phyloP scores from a whole-genome alignment of 2,888 invertebrate species.

The Scaptomyza tumidula region DNA sequence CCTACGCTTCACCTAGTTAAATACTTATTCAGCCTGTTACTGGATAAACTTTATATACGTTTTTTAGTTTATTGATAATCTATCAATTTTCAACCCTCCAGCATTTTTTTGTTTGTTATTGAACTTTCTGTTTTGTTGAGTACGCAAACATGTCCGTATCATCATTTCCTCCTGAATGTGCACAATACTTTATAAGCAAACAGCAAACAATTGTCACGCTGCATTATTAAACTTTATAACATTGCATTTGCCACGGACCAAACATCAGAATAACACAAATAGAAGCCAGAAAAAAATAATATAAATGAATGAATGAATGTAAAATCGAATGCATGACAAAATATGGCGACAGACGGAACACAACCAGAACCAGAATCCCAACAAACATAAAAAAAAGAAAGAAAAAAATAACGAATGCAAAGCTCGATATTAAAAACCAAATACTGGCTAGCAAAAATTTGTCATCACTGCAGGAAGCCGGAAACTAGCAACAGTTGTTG shows the following conservation, averaged over 20 bases:
- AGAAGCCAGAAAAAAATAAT: slow-evolving; percentile 15
- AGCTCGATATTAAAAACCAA: slow-evolving; percentile 30
- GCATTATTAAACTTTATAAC: slow-evolving; percentile 57
- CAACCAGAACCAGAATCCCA: slow-evolving; percentile 15
- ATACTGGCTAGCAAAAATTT: slow-evolving; percentile 62
- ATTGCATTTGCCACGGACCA: slow-evolving; percentile 19
- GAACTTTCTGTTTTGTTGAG: neutral
- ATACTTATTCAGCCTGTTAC: too few relatives aligned
- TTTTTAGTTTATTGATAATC: neutral
- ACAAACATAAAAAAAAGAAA: neutral
- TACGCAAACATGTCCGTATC: neutral
- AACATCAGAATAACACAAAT: slow-evolving; percentile 6
- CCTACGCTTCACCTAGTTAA: too few relatives aligned
- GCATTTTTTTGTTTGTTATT: slow-evolving; percentile 11
- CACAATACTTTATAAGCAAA: slow-evolving; percentile 31
- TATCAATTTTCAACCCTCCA: slow-evolving; percentile 11
- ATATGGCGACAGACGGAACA: slow-evolving; percentile 49
- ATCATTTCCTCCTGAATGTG: slow-evolving; percentile 35
- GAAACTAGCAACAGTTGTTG: slow-evolving; percentile 77
- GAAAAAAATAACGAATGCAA: neutral
- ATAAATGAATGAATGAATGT: slow-evolving; percentile 20
- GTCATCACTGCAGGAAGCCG: slow-evolving; percentile 77
- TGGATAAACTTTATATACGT: neutral
- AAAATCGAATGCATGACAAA: slow-evolving; percentile 60
- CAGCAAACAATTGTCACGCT: slow-evolving; percentile 50